Conservation (phyloP, 2,113 vertebrate species). For the Pipa parva region DNA sequence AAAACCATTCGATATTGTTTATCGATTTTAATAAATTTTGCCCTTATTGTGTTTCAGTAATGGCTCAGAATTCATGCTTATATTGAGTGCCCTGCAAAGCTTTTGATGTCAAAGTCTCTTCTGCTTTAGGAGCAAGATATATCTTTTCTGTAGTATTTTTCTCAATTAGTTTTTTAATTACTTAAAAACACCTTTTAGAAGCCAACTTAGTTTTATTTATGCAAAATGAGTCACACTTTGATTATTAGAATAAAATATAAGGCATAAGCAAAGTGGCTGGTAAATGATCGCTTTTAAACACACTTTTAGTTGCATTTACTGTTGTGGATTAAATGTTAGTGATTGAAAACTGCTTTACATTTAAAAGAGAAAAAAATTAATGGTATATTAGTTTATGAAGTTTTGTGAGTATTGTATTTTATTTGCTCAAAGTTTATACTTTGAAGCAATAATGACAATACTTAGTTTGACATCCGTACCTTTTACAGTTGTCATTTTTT, state of each 20-base stretch:
- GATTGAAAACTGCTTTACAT: background rate
- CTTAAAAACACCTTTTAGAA: too few species aligned
- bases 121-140: slow-evolving; percentile 45
- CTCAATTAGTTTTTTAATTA: too few species aligned
- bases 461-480: slow-evolving; percentile 52
- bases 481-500: slow-evolving; percentile 67
- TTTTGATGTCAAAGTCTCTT: slow-evolving; percentile 54
- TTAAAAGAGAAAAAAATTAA: background rate
- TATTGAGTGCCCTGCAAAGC: too few species aligned
- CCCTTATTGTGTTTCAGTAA: too few species aligned
- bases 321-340: slow-evolving; percentile 20
- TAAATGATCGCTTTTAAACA: too few species aligned
- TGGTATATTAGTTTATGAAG: background rate
- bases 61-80: too few species aligned
- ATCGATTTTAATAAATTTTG: too few species aligned
- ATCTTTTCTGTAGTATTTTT: slow-evolving; percentile 47
- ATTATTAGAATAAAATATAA: too few species aligned
- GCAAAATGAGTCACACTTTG: too few species aligned
- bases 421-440: background rate
- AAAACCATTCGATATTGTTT: too few species aligned
- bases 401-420: slow-evolving; percentile 10
- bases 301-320: background rate
- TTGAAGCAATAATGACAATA: background rate
- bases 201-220: too few species aligned
- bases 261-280: too few species aligned